A percentile compares a stretch with the other conserved stretches of the same genome.
These are phyloP conservation scores for Allophyes oxyacanthae DNA, from an alignment of 2,888 invertebrate genomes.

Conservation along the genomic window DNA sequence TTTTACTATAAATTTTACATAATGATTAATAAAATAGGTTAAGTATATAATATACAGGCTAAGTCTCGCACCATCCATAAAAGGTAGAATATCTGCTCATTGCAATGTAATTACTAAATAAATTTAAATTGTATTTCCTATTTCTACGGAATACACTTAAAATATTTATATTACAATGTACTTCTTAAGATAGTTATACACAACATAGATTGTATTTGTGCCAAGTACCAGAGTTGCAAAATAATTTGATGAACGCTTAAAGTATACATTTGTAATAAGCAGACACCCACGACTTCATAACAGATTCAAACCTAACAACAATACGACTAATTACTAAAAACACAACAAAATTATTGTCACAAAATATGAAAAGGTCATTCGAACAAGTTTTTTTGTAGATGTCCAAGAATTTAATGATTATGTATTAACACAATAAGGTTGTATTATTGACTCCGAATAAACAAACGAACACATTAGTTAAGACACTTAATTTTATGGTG, in stretches of 20 bases:
- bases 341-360: conserved; percentile 52
- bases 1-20: conserved; percentile 57
- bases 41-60: conserved; percentile 50
- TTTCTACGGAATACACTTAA: conserved; percentile 29
- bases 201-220: too few relatives aligned
- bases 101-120: conserved; percentile 25
- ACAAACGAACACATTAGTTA: background rate
- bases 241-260: conserved; percentile 13
- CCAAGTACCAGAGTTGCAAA: conserved; percentile 19
- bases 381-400: background rate
- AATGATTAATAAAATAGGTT: conserved; percentile 53
- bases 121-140: conserved; percentile 34
- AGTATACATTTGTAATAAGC: conserved; percentile 21
- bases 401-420: conserved; percentile 3
- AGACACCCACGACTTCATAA: conserved; percentile 32
- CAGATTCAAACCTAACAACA: conserved; percentile 51
- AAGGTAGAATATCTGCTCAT: conserved; percentile 29
- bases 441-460: background rate
- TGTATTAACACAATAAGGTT: background rate
- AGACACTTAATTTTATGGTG: conserved; percentile 4
- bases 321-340: conserved; percentile 40
- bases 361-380: conserved; percentile 29
- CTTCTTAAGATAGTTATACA: conserved; percentile 16
- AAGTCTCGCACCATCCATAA: conserved; percentile 55
- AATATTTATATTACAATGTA: conserved; percentile 30